These are phyloP conservation scores for Thumatha senex DNA, from an alignment of 2,888 invertebrate genomes.

Conservation along the genomic window DNA sequence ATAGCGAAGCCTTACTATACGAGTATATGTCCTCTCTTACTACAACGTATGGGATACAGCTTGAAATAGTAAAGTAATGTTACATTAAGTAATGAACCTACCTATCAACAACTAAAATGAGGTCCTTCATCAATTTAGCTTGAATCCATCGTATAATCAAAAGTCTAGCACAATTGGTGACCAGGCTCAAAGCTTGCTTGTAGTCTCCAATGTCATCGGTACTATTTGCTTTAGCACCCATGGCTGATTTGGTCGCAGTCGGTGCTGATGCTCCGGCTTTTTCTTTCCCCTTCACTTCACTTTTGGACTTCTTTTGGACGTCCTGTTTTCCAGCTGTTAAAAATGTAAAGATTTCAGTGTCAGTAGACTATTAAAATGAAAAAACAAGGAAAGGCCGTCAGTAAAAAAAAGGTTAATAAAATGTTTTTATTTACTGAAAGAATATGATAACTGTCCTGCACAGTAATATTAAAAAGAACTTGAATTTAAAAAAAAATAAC, in stretches of 20 bases:
- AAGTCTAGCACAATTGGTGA: constrained; percentile 60
- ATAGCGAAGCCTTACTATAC: no score
- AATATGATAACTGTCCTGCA: no score
- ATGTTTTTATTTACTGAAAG: no score
- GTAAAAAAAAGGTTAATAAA: no score
- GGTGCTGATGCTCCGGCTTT: neutral
- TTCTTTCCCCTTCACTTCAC: constrained; percentile 28
- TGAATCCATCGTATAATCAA: constrained; percentile 65
- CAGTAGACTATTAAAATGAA: no score
- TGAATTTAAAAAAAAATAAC: no score
- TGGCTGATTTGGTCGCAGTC: neutral
- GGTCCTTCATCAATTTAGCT: constrained; percentile 56
- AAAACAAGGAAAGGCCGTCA: neutral
- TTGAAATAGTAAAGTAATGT: no score
- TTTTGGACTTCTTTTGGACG: constrained; percentile 17
- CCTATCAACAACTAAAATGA: constrained; percentile 56
- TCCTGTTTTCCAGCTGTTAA: constrained; percentile 5
- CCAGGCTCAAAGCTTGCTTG: constrained; percentile 53
- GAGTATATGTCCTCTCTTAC: no score
- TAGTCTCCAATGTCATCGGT: constrained; percentile 53
- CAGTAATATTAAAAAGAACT: no score
- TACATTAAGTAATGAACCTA: constrained; percentile 27
- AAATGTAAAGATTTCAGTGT: neutral
- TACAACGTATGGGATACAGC: no score
- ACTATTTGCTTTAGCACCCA: constrained; percentile 37